A percentile compares a stretch with the other conserved stretches of the same genome.
These are phyloP conservation scores for Hippasteria phrygiana DNA, from an alignment of 53 echinoderm and acorn worm species.

Conservation along the genomic window DNA sequence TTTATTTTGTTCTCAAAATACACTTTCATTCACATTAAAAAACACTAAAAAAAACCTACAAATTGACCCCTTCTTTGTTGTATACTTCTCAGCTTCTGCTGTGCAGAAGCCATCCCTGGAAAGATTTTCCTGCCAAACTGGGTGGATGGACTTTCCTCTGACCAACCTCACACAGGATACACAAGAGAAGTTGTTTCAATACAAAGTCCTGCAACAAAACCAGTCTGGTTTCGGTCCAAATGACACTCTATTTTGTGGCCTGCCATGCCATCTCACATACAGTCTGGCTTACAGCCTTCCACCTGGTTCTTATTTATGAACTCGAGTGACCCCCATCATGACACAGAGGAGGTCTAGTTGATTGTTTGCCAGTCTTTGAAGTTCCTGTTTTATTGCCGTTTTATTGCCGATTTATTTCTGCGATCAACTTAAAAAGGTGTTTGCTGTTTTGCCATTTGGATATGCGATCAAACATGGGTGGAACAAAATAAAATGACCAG, in stretches of 20 bases:
- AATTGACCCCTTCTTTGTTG: too few relatives aligned
- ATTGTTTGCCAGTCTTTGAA: slow-evolving; percentile 18
- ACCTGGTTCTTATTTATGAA: slow-evolving; percentile 38
- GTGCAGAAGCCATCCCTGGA: too few relatives aligned
- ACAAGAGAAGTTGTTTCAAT: too few relatives aligned
- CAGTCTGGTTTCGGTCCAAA: slow-evolving; percentile 14
- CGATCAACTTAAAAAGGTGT: slow-evolving; percentile 20
- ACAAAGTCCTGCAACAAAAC: slow-evolving; percentile 14
- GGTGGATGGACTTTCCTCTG: too few relatives aligned
- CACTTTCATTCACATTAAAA: too few relatives aligned
- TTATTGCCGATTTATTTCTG: slow-evolving; percentile 37
- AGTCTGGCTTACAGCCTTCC: slow-evolving; percentile 12
- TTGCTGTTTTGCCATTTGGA: slow-evolving; percentile 21
- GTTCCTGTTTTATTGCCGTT: slow-evolving; percentile 31
- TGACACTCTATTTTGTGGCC: not conserved
- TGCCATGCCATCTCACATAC: slow-evolving; percentile 9
- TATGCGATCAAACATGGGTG: not conserved
- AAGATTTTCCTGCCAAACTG: too few relatives aligned
- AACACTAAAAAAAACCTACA: too few relatives aligned
- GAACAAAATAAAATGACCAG: not conserved
- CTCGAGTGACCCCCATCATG: slow-evolving; percentile 11
- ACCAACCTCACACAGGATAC: too few relatives aligned
- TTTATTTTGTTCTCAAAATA: too few relatives aligned
- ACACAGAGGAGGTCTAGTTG: slow-evolving; percentile 48
- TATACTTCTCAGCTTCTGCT: too few relatives aligned